These are phyloP conservation scores for Abscondita cerata DNA, from an alignment of 2,888 invertebrate genomes.

Conservation along the genomic window DNA sequence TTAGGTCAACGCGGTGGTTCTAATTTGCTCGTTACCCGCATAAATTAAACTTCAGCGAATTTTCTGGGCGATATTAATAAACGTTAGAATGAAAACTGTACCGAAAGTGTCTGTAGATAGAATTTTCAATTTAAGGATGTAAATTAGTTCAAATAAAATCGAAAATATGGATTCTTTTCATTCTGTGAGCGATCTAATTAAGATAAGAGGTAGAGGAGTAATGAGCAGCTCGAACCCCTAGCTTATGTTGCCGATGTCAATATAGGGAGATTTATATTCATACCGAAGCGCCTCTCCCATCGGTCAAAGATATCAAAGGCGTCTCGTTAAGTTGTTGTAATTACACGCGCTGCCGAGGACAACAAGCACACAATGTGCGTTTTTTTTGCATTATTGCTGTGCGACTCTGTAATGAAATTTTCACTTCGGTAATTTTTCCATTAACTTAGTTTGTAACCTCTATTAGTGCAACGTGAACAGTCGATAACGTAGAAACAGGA, in stretches of 20 bases:
- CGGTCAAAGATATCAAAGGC: slow-evolving; percentile 43
- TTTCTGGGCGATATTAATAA: slow-evolving; percentile 33
- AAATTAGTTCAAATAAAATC: slow-evolving; percentile 59
- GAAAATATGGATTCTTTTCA: slow-evolving; percentile 60
- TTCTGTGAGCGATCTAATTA: slow-evolving; percentile 57
- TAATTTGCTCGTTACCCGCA: slow-evolving; percentile 42
- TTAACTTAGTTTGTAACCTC: slow-evolving; percentile 48
- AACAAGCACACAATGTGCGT: slow-evolving; percentile 29
- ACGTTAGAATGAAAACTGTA: slow-evolving; percentile 29
- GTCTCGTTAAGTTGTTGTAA: slow-evolving; percentile 42
- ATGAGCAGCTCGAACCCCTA: slow-evolving; percentile 46
- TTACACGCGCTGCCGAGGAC: slow-evolving; percentile 37
- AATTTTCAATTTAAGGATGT: slow-evolving; percentile 58
- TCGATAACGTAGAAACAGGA: slow-evolving; percentile 25
- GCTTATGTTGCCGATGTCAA: slow-evolving; percentile 44
- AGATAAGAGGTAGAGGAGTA: slow-evolving; percentile 54
- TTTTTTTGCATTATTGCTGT: slow-evolving; percentile 28
- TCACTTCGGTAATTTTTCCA: slow-evolving; percentile 52
- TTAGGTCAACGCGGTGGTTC: slow-evolving; percentile 47
- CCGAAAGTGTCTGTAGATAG: slow-evolving; percentile 40
- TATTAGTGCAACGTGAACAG: slow-evolving; percentile 40
- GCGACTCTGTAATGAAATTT: slow-evolving; percentile 51
- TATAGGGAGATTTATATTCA: slow-evolving; percentile 44
- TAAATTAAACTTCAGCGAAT: slow-evolving; percentile 34
- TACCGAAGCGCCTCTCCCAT: slow-evolving; percentile 37